Evolutionary conservation across 2,113 vertebrate genomes (phyloP).

Genomic region (Malurus alboscapulatus): DNA sequence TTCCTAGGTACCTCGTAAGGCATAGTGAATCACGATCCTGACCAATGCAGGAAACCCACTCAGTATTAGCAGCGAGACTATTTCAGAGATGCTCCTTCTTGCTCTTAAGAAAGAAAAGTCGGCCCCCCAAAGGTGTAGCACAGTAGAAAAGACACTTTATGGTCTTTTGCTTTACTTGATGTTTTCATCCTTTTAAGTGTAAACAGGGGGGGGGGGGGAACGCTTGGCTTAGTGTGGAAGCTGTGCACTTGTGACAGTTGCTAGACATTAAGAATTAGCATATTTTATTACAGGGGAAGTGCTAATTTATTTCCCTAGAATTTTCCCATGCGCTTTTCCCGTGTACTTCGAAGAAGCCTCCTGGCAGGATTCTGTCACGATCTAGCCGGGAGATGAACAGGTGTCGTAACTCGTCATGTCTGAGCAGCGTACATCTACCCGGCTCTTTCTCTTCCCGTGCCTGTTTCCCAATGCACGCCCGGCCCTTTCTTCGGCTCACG

Average conservation of each 20-base stretch:
- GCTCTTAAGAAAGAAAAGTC: neutral
- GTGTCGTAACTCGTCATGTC: rapidly evolving
- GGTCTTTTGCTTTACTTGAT: neutral
- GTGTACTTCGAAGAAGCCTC: too few relatives aligned
- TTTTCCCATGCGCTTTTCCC: too few relatives aligned
- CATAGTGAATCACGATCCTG: neutral
- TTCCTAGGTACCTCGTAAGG: neutral
- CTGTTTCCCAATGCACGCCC: rapidly evolving
- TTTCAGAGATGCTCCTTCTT: neutral
- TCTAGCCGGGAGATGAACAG: neutral
- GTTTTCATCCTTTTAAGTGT: neutral
- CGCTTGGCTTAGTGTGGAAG: rapidly evolving
- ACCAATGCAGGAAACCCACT: neutral
- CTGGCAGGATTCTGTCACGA: neutral
- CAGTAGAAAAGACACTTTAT: neutral
- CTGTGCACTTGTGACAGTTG: too few relatives aligned
- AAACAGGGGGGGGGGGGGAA: neutral
- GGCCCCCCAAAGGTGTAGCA: neutral
- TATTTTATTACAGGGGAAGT: neutral
- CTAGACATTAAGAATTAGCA: neutral
- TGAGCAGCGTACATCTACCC: too few relatives aligned
- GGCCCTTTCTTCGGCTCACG: rapidly evolving
- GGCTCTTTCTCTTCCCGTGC: neutral
- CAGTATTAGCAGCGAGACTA: too few relatives aligned
- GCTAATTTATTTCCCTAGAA: neutral